Evolutionary conservation across 2,888 invertebrate genomes (phyloP).

Genomic region (Sussaba pulchella): DNA sequence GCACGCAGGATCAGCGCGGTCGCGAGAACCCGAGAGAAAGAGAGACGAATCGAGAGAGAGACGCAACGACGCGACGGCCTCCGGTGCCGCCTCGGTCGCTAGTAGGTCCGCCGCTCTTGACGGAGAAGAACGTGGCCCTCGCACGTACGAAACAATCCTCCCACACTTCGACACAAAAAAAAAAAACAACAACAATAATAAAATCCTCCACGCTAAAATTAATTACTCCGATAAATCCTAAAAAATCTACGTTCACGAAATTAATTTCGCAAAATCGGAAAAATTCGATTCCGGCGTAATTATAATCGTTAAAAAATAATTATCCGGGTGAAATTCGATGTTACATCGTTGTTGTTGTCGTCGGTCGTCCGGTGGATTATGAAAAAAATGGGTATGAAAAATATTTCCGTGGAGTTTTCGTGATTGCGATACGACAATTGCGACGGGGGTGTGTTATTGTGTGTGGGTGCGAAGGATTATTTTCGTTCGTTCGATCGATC

Average conservation of each 20-base stretch:
- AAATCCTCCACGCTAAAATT: not conserved
- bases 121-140: conserved; percentile 65
- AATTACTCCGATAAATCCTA: not conserved
- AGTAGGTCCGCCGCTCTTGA: conserved; percentile 76
- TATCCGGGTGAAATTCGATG: not conserved
- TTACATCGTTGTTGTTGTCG: no score
- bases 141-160: conserved; percentile 3
- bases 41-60: conserved; percentile 36
- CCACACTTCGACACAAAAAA: not conserved
- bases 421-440: no score
- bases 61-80: conserved; percentile 54
- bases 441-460: no score
- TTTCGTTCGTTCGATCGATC: not conserved
- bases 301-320: not conserved
- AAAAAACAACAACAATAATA: not conserved
- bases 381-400: no score
- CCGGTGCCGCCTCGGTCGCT: conserved; percentile 70
- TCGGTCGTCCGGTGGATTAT: no score
- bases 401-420: conserved; percentile 2
- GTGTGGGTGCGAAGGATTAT: no score
- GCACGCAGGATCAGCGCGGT: conserved; percentile 80
- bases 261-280: not conserved
- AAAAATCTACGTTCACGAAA: not conserved
- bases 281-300: not conserved
- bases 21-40: conserved; percentile 56